Base-by-base conservation (phyloP, 2,113 vertebrate species). In the Empidonax traillii region DNA sequence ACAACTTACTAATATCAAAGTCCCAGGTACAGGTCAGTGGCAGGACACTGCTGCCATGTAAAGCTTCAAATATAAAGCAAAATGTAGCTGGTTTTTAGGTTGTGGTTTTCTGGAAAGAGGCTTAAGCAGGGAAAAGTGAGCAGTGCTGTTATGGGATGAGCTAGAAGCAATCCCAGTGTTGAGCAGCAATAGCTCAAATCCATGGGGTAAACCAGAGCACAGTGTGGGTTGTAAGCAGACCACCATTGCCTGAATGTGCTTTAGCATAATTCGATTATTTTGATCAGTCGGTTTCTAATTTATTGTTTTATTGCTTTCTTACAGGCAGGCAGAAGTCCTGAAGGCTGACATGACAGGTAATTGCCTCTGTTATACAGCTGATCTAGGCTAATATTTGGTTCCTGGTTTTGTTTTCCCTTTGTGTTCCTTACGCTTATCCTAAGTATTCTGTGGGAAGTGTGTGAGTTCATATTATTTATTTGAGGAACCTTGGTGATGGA, bases 281-380 rank as follows among this genome's bases (percentile, higher is more conserved):
- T 90, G 51, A 56, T 81, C 14, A 69, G 27, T 51, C 51, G 47
- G 33, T 94, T 96, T 85, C 93, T 97, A 72, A 98, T 85, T 44
- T 53, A 53, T 65, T 94, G 27, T 93, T 94, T 43, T 89, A 30
- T 41, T 66, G 79, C 47, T 71, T 87, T 83, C 69, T 97, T 98
- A 95, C 97, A 99, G 99, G 98, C 99, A 99, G 99, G 99, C 99
- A 98, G 99, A 99, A 98, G 99, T 99, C 98, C 99, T 99, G 98
- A 99, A 99, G 98, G 99, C 99, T 98, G 99, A 99, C 97, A 99
- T 99, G 99, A 99, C 99, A 98, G 99, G 99, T 99, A 98, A 94
- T 92, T 92, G 33, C 47, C 56, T 95, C 89, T 95, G 77, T 90
- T 92, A 39, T 53, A 52, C 27, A 39, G 22, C 25, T 77, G 35